Evolutionary conservation across 2,797 vertebrate genomes (phyloP).

Genomic region (Novumbra hubbsi): DNA sequence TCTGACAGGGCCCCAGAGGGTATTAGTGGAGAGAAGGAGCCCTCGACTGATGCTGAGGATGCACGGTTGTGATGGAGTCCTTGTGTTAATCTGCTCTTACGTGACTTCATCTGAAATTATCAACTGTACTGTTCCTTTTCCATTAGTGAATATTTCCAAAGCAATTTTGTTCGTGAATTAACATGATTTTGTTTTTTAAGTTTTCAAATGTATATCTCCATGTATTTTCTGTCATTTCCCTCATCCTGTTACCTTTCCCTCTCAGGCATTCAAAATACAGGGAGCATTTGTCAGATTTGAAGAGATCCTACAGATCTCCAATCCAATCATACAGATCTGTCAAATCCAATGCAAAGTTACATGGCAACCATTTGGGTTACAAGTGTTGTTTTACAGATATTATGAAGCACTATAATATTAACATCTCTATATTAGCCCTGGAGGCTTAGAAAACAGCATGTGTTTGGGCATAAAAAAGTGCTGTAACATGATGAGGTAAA

Average conservation of each 20-base stretch:
- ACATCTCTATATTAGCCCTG: background rate
- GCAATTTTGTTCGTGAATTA: slow-evolving; percentile 52
- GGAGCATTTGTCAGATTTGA: slow-evolving; percentile 47
- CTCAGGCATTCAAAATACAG: slow-evolving; percentile 68
- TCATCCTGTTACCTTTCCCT: slow-evolving; percentile 43
- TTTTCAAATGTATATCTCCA: slow-evolving; percentile 46
- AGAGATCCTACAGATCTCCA: slow-evolving; percentile 43
- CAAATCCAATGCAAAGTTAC: slow-evolving; percentile 18
- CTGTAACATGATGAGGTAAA: slow-evolving; percentile 1
- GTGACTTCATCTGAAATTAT: slow-evolving; percentile 51
- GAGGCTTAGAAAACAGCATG: slow-evolving; percentile 24
- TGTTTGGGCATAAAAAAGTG: background rate
- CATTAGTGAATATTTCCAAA: slow-evolving; percentile 49
- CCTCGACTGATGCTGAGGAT: slow-evolving; percentile 35
- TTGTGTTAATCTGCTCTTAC: slow-evolving; percentile 43
- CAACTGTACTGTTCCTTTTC: slow-evolving; percentile 47
- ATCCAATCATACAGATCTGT: too few species aligned
- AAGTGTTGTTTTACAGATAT: slow-evolving; percentile 7
- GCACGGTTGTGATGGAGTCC: slow-evolving; percentile 56
- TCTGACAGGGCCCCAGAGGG: slow-evolving; percentile 43
- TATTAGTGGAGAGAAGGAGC: slow-evolving; percentile 36
- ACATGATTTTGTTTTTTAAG: slow-evolving; percentile 46
- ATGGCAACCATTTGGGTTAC: slow-evolving; percentile 18
- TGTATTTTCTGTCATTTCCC: slow-evolving; percentile 34
- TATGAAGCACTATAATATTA: slow-evolving; percentile 27